Evolutionary conservation across 2,797 vertebrate species (phyloP).

Genomic region (Sebastolobus altivelis): DNA sequence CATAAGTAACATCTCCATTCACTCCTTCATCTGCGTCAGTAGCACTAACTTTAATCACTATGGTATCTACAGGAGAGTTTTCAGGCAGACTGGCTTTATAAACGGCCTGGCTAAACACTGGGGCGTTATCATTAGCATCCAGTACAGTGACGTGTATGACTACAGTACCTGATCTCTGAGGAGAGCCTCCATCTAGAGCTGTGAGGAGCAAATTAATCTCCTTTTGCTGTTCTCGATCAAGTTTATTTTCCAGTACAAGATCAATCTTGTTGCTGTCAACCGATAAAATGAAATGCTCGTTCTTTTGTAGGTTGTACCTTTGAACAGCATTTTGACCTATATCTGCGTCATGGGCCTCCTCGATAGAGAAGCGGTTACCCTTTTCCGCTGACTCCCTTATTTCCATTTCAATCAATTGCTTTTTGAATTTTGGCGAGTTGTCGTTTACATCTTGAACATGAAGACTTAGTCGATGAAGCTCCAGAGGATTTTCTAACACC

Average conservation of each 20-base stretch:
- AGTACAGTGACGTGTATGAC: conserved; percentile 73
- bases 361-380: conserved; percentile 74
- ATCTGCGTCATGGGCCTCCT: conserved; percentile 82
- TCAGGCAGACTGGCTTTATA: conserved; percentile 65
- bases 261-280: conserved; percentile 55
- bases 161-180: conserved; percentile 64
- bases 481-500: conserved; percentile 81
- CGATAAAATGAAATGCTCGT: too few species aligned
- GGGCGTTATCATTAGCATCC: conserved; percentile 80
- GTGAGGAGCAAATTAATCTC: conserved; percentile 59
- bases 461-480: conserved; percentile 77
- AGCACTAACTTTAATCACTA: conserved; percentile 66
- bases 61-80: conserved; percentile 46
- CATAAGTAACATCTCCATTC: conserved; percentile 79
- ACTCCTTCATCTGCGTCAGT: conserved; percentile 58
- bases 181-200: conserved; percentile 76
- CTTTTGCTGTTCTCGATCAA: conserved; percentile 71
- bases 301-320: conserved; percentile 47
- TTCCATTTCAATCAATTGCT: conserved; percentile 69
- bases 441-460: conserved; percentile 84
- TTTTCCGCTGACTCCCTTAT: conserved; percentile 66
- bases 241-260: conserved; percentile 67
- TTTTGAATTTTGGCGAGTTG: conserved; percentile 77
- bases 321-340: conserved; percentile 77
- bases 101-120: conserved; percentile 44